Conservation (phyloP, 2,113 vertebrate genomes). For the Cyanoramphus novaezelandiae region DNA sequence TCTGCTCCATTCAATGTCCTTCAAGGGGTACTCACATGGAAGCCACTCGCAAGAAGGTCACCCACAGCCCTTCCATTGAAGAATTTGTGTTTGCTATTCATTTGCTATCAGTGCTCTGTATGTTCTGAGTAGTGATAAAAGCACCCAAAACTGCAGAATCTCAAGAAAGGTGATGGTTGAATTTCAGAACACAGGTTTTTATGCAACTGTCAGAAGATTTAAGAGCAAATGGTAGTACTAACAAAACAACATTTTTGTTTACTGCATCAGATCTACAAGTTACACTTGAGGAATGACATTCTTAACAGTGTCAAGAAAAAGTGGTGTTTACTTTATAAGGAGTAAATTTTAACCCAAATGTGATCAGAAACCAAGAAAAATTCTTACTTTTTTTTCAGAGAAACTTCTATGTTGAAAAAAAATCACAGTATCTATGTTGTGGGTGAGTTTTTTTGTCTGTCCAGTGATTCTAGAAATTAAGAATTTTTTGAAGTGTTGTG, state of each 20-base stretch:
- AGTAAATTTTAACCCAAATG: slow-evolving; percentile 39
- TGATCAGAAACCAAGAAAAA: background rate
- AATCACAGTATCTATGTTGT: background rate
- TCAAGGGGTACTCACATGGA: background rate
- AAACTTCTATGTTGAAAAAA: background rate
- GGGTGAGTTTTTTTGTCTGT: background rate
- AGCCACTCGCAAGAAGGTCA: background rate
- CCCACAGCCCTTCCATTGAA: slow-evolving; percentile 1
- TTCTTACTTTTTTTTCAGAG: background rate
- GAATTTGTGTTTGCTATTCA: slow-evolving; percentile 12
- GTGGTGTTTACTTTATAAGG: background rate
- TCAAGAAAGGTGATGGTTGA: background rate
- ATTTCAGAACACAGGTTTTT: slow-evolving; percentile 41
- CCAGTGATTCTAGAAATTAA: background rate
- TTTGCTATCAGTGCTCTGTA: background rate
- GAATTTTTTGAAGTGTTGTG: background rate
- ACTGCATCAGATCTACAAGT: slow-evolving; percentile 45
- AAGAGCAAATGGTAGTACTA: slow-evolving; percentile 41
- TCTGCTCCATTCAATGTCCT: slow-evolving; percentile 27
- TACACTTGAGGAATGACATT: slow-evolving; percentile 30
- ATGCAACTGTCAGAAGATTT: slow-evolving; percentile 8
- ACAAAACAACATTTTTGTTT: slow-evolving; percentile 61
- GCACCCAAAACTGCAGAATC: background rate
- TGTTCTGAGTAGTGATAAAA: background rate
- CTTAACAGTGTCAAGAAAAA: slow-evolving; percentile 44